Base-by-base conservation (phyloP, 2,888 invertebrate species). In the Xanthia togata region DNA sequence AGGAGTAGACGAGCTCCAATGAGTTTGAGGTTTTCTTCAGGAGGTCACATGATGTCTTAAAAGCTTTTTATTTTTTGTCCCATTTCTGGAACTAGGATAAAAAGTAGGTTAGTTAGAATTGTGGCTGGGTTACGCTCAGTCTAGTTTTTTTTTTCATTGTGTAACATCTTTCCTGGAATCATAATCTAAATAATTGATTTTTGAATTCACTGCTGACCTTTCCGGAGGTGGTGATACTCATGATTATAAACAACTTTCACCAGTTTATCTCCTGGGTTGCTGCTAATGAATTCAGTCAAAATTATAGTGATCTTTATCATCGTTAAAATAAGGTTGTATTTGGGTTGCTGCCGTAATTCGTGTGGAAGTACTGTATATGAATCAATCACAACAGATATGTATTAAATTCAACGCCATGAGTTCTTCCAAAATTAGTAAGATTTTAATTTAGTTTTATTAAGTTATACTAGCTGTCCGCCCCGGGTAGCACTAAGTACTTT, bases 31-130 rank as follows among this genome's bases (percentile, higher is more conserved):
- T 76, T 70, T 31, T 47, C 11, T 26, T 53, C 38, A 57, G 57
- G 73, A 57, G 64, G 77, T 74, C 76, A 67, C 50, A n/a, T 50
- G 57, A 71, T 35, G 53, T 53, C 55, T 73, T 62, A 47, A 73
- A 70, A 72, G 60, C 60, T 53, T 64, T 59, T 77, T 64, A 57
- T 55, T 12, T 60, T 26, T 53, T 23, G 62, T 60, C 41, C 20
- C 38, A 59, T 62, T 74, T 84, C 2, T 57, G 41, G 62, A 72
- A 64, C 63, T 64, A 47, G 55, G 69, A 63, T 71, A 71, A 78
- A 81, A 83, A 82, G 35, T 78, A 47, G 78, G 64, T 75, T 72
- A n/a, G 6, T 47, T 57, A 17, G 59, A 50, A 62, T 63, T 71
- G 65, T 73, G 53, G 20, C 20, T 64, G 4, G 26, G 57, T 41